Evolutionary conservation across 2,113 vertebrate genomes (phyloP).

Genomic region (Cololabis saira): DNA sequence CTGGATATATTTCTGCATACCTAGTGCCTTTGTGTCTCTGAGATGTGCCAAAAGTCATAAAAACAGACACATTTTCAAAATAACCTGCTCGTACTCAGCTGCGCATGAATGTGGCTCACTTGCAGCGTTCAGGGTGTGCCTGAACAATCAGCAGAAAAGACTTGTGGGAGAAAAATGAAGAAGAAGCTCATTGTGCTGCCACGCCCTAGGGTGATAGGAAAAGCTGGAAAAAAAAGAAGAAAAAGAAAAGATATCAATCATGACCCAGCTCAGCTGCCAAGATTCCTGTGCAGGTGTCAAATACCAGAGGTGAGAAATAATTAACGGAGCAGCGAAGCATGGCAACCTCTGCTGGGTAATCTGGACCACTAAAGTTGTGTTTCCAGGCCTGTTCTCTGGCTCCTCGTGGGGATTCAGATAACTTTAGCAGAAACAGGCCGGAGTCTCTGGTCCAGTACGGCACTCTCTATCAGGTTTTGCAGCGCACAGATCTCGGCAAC

Average conservation of each 20-base stretch:
- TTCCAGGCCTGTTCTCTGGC: constrained; percentile 4
- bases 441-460: not conserved
- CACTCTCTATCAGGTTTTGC: not conserved
- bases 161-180: constrained; percentile 29
- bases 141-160: constrained; percentile 17
- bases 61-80: too few species aligned
- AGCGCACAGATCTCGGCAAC: not conserved
- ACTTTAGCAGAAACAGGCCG: not conserved
- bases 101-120: constrained; percentile 4
- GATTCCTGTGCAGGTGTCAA: constrained; percentile 58
- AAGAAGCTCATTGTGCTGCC: constrained; percentile 43
- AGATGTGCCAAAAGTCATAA: too few species aligned
- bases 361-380: not conserved
- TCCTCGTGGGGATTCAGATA: not conserved
- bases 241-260: constrained; percentile 63
- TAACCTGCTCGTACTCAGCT: constrained; percentile 4
- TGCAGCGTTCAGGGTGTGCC: constrained; percentile 42
- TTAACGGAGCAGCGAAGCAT: constrained; percentile 36
- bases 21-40: too few species aligned
- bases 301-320: constrained; percentile 62
- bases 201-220: constrained; percentile 33
- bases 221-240: constrained; percentile 4
- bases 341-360: constrained; percentile 28
- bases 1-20: too few species aligned
- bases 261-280: constrained; percentile 30